Evolutionary conservation across 2,113 vertebrate genomes (phyloP).

Genomic region (Clinocottus analis): DNA sequence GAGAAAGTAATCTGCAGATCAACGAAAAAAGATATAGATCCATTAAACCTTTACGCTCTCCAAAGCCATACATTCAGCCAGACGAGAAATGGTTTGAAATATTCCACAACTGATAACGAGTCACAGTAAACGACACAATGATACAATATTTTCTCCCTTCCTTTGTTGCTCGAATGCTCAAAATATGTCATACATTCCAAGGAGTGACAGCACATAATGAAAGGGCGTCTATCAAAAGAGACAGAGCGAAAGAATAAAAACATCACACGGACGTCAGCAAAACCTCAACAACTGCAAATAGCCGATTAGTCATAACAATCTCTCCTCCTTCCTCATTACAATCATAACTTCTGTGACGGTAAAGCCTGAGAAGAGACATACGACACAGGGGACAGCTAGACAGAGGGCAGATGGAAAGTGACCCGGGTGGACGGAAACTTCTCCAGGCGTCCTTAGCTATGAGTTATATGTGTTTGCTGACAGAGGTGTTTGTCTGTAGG

Average conservation of each 20-base stretch:
- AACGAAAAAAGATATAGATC: neutral
- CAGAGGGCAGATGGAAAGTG: conserved; percentile 47
- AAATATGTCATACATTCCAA: conserved; percentile 32
- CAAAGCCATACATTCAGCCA: neutral
- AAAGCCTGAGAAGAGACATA: conserved; percentile 30
- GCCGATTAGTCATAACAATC: conserved; percentile 55
- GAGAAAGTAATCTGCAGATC: neutral
- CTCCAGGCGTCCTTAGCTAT: conserved; percentile 21
- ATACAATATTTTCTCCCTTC: neutral
- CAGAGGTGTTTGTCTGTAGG: conserved; percentile 51
- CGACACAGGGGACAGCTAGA: conserved; percentile 37
- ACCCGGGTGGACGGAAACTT: conserved; percentile 58
- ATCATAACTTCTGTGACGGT: neutral
- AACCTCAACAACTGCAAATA: conserved; percentile 36
- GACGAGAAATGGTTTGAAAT: neutral
- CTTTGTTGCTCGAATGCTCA: conserved; percentile 21
- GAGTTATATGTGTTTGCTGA: conserved; percentile 59
- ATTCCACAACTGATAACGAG: neutral
- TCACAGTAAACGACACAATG: neutral
- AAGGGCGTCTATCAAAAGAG: conserved; percentile 12
- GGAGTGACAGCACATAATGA: conserved; percentile 14
- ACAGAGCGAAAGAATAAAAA: conserved; percentile 37
- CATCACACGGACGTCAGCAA: conserved; percentile 38
- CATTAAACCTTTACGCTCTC: neutral
- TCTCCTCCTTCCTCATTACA: conserved; percentile 29